Evolutionary conservation across 2,113 vertebrate species (phyloP).

Genomic region (Protobothrops flavoviridis): DNA sequence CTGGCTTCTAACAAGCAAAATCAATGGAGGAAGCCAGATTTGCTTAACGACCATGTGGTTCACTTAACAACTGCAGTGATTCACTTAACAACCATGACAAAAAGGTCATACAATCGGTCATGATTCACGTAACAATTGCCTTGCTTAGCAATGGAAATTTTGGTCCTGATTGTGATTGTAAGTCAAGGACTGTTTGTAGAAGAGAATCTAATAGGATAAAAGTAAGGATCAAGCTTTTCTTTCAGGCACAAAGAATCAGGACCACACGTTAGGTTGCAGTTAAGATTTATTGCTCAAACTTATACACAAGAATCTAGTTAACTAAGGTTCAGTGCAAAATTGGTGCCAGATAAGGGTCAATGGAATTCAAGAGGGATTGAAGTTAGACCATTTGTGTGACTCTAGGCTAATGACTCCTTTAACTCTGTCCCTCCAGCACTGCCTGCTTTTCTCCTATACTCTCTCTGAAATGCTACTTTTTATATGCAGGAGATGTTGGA

Average conservation of each 20-base stretch:
- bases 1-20: too few species aligned
- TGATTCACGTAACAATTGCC: neutral
- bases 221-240: neutral
- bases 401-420: neutral
- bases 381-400: too few species aligned
- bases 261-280: neutral
- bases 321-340: neutral
- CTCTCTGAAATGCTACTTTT: neutral
- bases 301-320: neutral
- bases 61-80: neutral
- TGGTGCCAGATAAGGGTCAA: neutral
- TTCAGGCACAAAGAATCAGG: neutral
- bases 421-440: neutral
- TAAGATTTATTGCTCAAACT: neutral
- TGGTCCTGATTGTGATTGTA: neutral
- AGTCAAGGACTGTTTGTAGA: neutral
- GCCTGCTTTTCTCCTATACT: neutral
- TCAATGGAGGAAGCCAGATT: neutral
- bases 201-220: neutral
- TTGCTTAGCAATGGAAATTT: neutral
- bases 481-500: neutral
- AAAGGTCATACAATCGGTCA: neutral
- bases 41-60: neutral
- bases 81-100: neutral
- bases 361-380: neutral